Base-by-base conservation (phyloP, 2,888 invertebrate species). In the Drosophila mimetica region DNA sequence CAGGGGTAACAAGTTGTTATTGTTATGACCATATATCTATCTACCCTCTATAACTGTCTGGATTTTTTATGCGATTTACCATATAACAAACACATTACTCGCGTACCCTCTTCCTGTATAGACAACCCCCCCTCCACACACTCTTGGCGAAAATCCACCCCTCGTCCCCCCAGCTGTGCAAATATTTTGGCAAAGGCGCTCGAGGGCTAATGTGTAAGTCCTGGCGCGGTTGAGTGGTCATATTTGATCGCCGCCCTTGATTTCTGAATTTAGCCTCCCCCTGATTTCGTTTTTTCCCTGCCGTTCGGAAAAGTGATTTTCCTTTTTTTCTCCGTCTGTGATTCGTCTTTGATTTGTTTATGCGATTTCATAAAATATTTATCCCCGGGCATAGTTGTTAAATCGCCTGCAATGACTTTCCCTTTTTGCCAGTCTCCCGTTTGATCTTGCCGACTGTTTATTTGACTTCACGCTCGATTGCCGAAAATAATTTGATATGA, bases 311-410 rank as follows among this genome's bases (percentile, higher is more conserved):
- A 81, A 82, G 74, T 77, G 82, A 79, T 79, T 82, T 61, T 70
- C 59, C 48, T 57, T 61, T 63, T 71, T 60, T 44, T 51, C 47
- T 47, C 51, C 59, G 72, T 74, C 84, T 86, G 79, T 78, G 85
- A 86, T 83, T 86, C 78, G 77, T 77, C 84, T 87, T 88, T 88
- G 87, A 88, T 88, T 88, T 88, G 89, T 88, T 87, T 88, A 86
- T 87, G 80, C 83, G 85, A 86, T 88, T 89, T 88, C 87, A 88
- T 86, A 87, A 88, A 87, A 86, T 86, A 88, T 86, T 82, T 90
- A 89, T 86, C 90, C 90, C 81, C 80, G 64, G 82, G 89, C 89
- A 85, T 72, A 77, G 85, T 89, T 89, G 90, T 89, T 90, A 90
- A 90, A 90, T 90, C 89, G 89, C 82, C 79, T 89, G 90, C 83